Percentiles rank a stretch among this genome's conserved stretches.
These are phyloP conservation scores for Pomphorhynchus laevis DNA, from an alignment of 1,140 invertebrate genomes.

Conservation along the genomic window DNA sequence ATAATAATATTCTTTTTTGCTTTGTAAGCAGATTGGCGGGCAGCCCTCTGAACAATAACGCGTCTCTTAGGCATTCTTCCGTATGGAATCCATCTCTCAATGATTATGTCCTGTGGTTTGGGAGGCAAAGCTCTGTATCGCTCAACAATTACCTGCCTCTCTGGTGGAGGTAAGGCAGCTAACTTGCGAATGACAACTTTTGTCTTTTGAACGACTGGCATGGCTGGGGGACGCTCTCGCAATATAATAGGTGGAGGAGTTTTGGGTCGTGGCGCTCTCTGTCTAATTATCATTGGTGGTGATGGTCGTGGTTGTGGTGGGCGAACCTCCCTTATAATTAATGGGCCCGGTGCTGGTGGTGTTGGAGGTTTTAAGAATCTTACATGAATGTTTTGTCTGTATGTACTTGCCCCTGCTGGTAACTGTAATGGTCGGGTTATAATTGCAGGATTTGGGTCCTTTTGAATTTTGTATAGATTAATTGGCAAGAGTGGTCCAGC, in stretches of 20 bases:
- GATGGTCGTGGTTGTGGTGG: neutral
- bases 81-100: conserved; percentile 10
- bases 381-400: conserved; percentile 7
- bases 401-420: neutral
- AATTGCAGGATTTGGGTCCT: conserved; percentile 8
- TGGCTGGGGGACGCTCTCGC: conserved; percentile 8
- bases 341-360: conserved; percentile 5
- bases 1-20: neutral
- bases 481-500: no score
- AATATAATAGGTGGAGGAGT: conserved; percentile 8
- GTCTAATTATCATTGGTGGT: conserved; percentile 7
- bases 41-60: conserved; percentile 1
- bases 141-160: conserved; percentile 9
- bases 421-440: conserved; percentile 1
- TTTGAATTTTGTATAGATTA: conserved; percentile 5
- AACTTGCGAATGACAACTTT: neutral
- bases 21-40: neutral
- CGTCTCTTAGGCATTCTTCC: conserved; percentile 1
- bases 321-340: conserved; percentile 7
- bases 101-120: conserved; percentile 9
- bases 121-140: conserved; percentile 2
- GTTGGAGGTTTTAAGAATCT: conserved; percentile 8
- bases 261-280: neutral
- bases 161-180: conserved; percentile 5
- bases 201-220: neutral